Evolutionary conservation across 2,113 vertebrate genomes (phyloP).

Genomic region (Corythaixoides concolor): DNA sequence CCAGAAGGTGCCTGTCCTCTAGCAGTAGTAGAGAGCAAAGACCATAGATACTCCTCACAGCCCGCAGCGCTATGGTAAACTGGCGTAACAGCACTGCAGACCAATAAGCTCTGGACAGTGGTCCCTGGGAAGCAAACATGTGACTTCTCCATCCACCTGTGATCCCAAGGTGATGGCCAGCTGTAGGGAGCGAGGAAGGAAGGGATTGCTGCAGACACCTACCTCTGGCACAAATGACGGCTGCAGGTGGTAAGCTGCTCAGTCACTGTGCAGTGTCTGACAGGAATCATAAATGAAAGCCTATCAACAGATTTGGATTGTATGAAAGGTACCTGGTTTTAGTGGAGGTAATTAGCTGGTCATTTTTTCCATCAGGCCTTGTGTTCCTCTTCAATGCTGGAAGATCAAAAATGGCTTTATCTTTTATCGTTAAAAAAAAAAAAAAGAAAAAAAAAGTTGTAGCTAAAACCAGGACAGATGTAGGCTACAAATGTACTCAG

Average conservation of each 20-base stretch:
- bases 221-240: not conserved
- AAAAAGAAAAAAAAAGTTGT: not conserved
- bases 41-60: not conserved
- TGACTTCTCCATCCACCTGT: not conserved
- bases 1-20: not conserved
- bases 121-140: not conserved
- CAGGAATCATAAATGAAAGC: not conserved
- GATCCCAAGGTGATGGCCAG: not conserved
- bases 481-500: not conserved
- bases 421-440: not conserved
- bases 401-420: not conserved
- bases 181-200: not conserved
- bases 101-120: not conserved
- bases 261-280: not conserved
- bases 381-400: not conserved
- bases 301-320: not conserved
- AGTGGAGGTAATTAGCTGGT: not conserved
- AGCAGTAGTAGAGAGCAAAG: not conserved
- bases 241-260: not conserved
- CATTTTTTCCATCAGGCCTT: not conserved
- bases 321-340: not conserved
- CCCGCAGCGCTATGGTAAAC: fast-evolving
- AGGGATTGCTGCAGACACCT: not conserved
- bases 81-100: fast-evolving
- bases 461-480: not conserved